Evolutionary conservation across 2,888 invertebrate species (phyloP), one percentile per base, ranked within the genome.

Genomic region (Dicyrtomina minuta): DNA sequence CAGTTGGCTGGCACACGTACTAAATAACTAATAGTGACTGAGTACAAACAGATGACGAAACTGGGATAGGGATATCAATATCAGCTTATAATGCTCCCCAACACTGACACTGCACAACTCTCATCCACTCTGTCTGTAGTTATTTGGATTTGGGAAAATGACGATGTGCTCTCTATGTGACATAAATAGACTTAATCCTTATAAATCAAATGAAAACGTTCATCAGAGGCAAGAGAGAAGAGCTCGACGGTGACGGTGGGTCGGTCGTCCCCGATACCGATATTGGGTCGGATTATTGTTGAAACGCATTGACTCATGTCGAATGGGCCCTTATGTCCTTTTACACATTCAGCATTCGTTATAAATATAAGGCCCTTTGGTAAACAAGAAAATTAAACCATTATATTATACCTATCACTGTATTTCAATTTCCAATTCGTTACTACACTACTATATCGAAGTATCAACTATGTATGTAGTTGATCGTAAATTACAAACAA

Each of bases 281-380:
- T 33, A 33, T 33, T 33, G 10, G n/a, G n/a, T 24, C 5, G 51
- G 64, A 64, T 51, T 66, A 72, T 72, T 70, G 69, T 72, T 27
- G 27, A 64, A 61, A 72, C 13, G 72, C 72, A 72, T 70, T 72
- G 72, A 72, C 72, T 72, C 72, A 67, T 66, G 60, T 72, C 72
- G 58, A 72, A 72, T 72, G 62, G 68, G 53, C n/a, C 43, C 46
- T 43, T 43, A 22, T 44, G 26, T 53, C 51, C 53, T 65, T 51
- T 26, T 17, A 58, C 58, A 58, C 58, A 58, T 58, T 46, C 4
- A 33, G 8, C 33, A 33, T 33, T 55, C 26, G 59, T 41, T 41
- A 39, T 15, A 59, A 26, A 39, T 39, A 39, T 5, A 15, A 2
- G 46, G 43, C 44, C 27, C 15, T 17, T 26, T 62, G 44, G 22